Evolutionary conservation across 1,140 invertebrate species (phyloP).

Genomic region (Theocolax elegans): DNA sequence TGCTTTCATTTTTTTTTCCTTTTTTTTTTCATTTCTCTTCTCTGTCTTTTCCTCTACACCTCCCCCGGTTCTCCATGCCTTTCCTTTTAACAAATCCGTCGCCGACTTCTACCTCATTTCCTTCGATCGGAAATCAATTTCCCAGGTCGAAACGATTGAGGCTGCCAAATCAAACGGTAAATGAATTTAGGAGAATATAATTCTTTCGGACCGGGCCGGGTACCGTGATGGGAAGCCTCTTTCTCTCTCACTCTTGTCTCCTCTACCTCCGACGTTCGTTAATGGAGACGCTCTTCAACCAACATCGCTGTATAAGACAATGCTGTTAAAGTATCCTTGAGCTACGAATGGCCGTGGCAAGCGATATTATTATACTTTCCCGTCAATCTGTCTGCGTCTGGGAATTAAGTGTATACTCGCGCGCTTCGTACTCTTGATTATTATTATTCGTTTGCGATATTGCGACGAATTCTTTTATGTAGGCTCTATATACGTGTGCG

Average conservation of each 20-base stretch:
- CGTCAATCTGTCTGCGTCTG: neutral
- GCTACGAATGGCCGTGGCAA: too few relatives aligned
- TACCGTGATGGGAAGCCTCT: neutral
- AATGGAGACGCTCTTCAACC: neutral
- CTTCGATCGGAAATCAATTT: slow-evolving; percentile 36
- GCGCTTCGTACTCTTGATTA: neutral
- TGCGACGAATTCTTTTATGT: neutral
- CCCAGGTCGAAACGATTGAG: neutral
- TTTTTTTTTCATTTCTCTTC: neutral
- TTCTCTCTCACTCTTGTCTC: too few relatives aligned
- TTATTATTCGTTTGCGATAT: neutral
- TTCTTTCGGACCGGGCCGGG: slow-evolving; percentile 3
- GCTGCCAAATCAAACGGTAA: slow-evolving; percentile 16
- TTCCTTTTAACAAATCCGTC: slow-evolving; percentile 4
- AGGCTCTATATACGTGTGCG: too few relatives aligned
- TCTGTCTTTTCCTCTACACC: neutral
- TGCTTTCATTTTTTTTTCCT: neutral
- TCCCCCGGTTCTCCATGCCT: neutral
- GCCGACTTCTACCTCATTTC: slow-evolving; percentile 24
- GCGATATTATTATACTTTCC: neutral
- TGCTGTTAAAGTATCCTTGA: too few relatives aligned
- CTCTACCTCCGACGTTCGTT: neutral
- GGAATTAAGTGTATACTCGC: neutral
- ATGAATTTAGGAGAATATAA: slow-evolving; percentile 22
- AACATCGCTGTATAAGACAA: too few relatives aligned